Conservation (phyloP, 1,140 invertebrate genomes). For the Drosophila sproati region DNA sequence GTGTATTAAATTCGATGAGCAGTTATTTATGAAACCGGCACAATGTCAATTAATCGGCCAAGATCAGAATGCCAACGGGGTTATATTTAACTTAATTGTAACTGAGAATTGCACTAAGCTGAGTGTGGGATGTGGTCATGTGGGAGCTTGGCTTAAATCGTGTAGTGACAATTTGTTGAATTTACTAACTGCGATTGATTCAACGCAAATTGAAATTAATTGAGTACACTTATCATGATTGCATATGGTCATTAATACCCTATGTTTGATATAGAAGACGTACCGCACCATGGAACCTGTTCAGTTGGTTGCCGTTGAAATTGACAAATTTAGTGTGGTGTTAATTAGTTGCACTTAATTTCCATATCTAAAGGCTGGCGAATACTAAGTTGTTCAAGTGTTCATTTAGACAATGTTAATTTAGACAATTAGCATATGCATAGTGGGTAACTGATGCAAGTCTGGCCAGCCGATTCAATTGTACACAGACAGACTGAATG, state of each 20-base stretch:
- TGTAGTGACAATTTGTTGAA: constrained; percentile 42
- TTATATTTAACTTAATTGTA: constrained; percentile 36
- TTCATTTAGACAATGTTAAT: constrained; percentile 48
- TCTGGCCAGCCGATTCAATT: constrained; percentile 66
- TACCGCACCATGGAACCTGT: neutral
- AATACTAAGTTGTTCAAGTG: constrained; percentile 22
- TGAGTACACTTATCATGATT: neutral
- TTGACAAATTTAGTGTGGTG: constrained; percentile 36
- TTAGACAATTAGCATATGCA: constrained; percentile 60
- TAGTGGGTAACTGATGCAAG: constrained; percentile 12
- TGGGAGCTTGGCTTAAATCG: constrained; percentile 35
- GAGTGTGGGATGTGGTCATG: constrained; percentile 16
- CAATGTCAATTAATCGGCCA: constrained; percentile 74
- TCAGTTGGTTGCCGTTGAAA: constrained; percentile 30
- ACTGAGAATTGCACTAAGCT: constrained; percentile 22
- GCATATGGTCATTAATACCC: neutral
- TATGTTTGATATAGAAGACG: neutral
- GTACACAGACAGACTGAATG: constrained; percentile 38
- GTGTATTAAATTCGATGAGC: constrained; percentile 67
- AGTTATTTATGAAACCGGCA: constrained; percentile 59
- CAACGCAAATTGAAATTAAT: constrained; percentile 38
- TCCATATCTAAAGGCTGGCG: constrained; percentile 36
- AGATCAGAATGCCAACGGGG: constrained; percentile 40
- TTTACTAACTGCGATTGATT: constrained; percentile 40
- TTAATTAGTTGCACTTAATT: constrained; percentile 75